Evolutionary conservation across 2,113 vertebrate genomes (phyloP), one percentile per base, ranked within the genome.

Genomic region (Nibea coibor): DNA sequence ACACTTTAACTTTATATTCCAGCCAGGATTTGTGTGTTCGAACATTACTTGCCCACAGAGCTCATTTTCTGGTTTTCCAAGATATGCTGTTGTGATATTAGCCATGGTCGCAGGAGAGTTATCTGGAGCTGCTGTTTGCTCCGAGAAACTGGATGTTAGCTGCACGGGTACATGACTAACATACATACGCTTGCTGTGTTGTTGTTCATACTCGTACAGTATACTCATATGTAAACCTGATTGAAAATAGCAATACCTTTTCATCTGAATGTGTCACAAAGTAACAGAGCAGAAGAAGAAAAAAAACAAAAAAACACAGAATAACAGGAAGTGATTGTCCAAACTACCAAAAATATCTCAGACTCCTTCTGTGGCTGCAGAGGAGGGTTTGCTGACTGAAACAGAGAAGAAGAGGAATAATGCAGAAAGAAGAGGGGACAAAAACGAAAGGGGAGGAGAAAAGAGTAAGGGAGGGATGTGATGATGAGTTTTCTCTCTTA

Each of bases 401-500:
- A 88, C 39, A 88, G 78, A 88, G 80, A 90, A 87, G 75, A 82
- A 86, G 75, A 88, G 66, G 78, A 80, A 71, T 81, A 82, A 84
- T 80, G 76, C 48, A 79, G 74, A 74, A 76, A 75, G 51, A 16
- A 39, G n/a, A n/a, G 15, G 28, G 12, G 5, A 48, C 59, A 42
- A 80, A 65, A 69, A 67, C 22, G 20, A 79, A 66, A 53, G 63
- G 59, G 39, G 35, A 45, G 71, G 26, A 64, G 54, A 56, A 45
- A 72, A 28, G 59, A 65, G 48, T 28, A 84, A 84, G 61, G 50
- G 85, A 67, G 78, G 83, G 85, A 83, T 84, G 47, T 88, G 90
- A 80, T 7, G 89, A 93, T 94, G 90, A 92, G 87, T 87, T 93
- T 91, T 94, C 94, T 95, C 92, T 94, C 96, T 97, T 96, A 99